Base-by-base conservation (phyloP, 2,797 vertebrate genomes). In the Delichon dasypus region DNA sequence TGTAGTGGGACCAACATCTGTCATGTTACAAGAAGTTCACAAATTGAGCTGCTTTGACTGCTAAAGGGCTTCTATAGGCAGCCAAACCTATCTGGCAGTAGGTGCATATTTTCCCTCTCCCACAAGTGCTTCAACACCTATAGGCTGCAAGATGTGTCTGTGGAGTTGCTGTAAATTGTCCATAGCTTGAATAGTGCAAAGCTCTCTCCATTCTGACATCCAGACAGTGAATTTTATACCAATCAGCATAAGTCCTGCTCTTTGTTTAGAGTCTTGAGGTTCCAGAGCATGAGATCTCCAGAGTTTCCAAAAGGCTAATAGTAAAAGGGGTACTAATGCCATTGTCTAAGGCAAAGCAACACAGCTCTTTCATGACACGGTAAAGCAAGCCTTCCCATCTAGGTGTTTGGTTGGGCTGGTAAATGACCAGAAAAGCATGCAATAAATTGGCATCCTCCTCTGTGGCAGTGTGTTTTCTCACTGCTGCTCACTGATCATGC, bases 191-290 rank as follows among this genome's bases (percentile, higher is more conserved):
- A 32, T 4, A 18, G 16, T 13, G 36, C 36, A 40, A 17, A 16
- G 8, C 6, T 51, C 5, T 2, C 34, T 70, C 36, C 48, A 25
- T 40, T 53, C 27, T 32, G 21, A 25, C 11, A 40, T 21, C 26
- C 48, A 23, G 48, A 53, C 21, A 32, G 29, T 40, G 16, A 70
- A 40, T 16, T 23, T 5, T 21, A 8, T 17, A 25, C 27, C 20
- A 1, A 0, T 40, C 48, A 53, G 27, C 7, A 1, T 40, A 40
- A 23, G 16, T 40, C 5, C 2, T 0, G 1, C 5, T 5, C 17
- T 18, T 23, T 30, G 25, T 16, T 50, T 12, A 66, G 38, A 5
- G 7, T 40, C 20, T 53, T 32, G 16, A 18, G 21, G 11, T 40
- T 11, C 27, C 21, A 40, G 50, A 18, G 32, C 36, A 13, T 5